Evolutionary conservation across 2,797 vertebrate genomes (phyloP).

Genomic region (Coendou prehensilis): DNA sequence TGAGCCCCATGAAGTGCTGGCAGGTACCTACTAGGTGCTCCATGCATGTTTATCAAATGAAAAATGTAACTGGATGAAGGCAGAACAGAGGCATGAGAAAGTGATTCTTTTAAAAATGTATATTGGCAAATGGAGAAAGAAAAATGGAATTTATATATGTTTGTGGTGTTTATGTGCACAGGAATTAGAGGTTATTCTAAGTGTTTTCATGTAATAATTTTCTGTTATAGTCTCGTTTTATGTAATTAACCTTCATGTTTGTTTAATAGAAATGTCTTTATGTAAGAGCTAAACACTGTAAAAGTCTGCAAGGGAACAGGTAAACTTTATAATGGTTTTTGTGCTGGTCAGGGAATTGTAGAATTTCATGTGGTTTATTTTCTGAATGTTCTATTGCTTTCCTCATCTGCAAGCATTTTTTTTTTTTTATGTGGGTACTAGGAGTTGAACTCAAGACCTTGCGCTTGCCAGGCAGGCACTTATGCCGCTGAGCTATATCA

Average conservation of each 20-base stretch:
- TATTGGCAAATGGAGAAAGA: neutral
- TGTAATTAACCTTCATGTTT: neutral
- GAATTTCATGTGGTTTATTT: neutral
- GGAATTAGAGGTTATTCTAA: neutral
- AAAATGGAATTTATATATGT: neutral
- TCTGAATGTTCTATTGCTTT: neutral
- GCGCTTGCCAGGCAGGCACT: too few species aligned
- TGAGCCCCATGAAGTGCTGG: neutral
- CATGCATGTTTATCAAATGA: neutral
- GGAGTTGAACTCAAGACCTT: too few species aligned
- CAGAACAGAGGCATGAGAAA: neutral
- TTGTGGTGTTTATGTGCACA: neutral
- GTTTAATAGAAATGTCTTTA: conserved; percentile 14
- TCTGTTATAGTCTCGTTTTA: neutral
- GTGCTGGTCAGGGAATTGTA: neutral
- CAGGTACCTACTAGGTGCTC: neutral
- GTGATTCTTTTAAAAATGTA: neutral
- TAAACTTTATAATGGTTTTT: neutral
- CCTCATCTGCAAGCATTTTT: neutral
- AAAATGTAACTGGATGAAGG: neutral
- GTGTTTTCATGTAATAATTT: neutral
- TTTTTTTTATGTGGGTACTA: too few species aligned
- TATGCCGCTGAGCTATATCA: too few species aligned
- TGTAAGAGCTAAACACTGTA: neutral
- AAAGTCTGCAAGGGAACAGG: neutral